Percentiles rank a stretch among this genome's conserved stretches.
phyloP scores from a whole-genome alignment of 2,113 vertebrate genomes.

The Catharus bicknelli region DNA sequence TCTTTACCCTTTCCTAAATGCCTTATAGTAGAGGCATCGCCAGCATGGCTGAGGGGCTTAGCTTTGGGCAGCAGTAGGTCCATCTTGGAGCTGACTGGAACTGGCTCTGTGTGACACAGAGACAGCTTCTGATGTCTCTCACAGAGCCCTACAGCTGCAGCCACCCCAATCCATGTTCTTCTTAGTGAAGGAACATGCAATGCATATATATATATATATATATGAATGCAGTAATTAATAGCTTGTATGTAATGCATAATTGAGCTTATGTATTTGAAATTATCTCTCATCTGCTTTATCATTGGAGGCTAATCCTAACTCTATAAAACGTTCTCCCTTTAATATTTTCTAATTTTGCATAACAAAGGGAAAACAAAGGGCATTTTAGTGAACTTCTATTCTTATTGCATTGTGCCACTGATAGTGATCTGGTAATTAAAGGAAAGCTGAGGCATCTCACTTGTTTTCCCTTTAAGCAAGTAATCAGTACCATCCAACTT shows the following conservation, averaged over 20 bases:
- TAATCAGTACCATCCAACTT: conserved; percentile 8
- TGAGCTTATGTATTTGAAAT: conserved; percentile 58
- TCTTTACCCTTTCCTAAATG: neutral
- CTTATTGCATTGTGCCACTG: conserved; percentile 1
- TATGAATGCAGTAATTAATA: neutral
- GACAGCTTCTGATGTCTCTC: neutral
- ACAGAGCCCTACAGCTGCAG: neutral
- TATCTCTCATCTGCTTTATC: conserved; percentile 30
- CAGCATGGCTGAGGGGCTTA: neutral
- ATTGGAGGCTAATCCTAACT: conserved; percentile 36
- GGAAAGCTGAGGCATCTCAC: neutral
- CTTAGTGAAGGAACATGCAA: neutral
- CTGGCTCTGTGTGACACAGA: fast-evolving
- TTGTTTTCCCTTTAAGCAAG: conserved; percentile 24
- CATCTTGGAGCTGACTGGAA: neutral
- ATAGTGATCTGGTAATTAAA: conserved; percentile 55
- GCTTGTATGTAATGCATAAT: neutral
- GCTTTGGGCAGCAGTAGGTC: neutral
- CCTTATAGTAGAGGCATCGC: too few relatives aligned
- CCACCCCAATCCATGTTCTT: neutral
- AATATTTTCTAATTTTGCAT: conserved; percentile 41
- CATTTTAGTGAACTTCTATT: conserved; percentile 43
- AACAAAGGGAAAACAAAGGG: conserved; percentile 42
- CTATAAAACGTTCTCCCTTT: neutral
- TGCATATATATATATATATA: neutral